These are phyloP conservation scores for Oophaga sylvatica DNA, from an alignment of 2,797 vertebrate species.

Conservation along the genomic window DNA sequence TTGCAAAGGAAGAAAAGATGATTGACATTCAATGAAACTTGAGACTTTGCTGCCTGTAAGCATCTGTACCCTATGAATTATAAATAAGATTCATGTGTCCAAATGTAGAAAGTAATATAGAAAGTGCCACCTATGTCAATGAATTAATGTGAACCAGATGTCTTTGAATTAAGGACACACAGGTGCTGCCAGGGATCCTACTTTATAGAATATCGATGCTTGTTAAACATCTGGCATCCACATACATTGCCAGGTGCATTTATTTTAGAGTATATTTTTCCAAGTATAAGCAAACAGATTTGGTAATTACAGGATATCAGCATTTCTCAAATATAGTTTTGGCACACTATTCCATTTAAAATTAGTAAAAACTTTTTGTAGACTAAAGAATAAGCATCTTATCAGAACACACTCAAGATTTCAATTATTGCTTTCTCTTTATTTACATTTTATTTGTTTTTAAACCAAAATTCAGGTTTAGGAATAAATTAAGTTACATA, in stretches of 20 bases:
- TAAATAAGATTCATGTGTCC: slow-evolving; percentile 72
- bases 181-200: slow-evolving; percentile 71
- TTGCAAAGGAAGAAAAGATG: slow-evolving; percentile 67
- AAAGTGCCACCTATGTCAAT: slow-evolving; percentile 72
- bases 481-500: neutral
- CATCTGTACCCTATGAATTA: slow-evolving; percentile 74
- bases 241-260: slow-evolving; percentile 66
- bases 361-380: neutral
- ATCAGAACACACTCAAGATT: neutral
- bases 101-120: slow-evolving; percentile 67
- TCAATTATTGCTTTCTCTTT: neutral
- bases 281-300: slow-evolving; percentile 27
- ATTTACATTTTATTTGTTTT: neutral
- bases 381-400: neutral
- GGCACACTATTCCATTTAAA: neutral
- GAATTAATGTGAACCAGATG: slow-evolving; percentile 76
- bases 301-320: slow-evolving; percentile 24
- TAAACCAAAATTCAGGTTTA: neutral
- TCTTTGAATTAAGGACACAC: slow-evolving; percentile 71
- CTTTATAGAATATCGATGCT: slow-evolving; percentile 70
- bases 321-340: slow-evolving; percentile 6
- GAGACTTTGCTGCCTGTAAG: slow-evolving; percentile 66
- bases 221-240: slow-evolving; percentile 70
- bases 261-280: slow-evolving; percentile 28
- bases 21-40: slow-evolving; percentile 73